phyloP scores from a whole-genome alignment of 2,797 vertebrate species.

The Mycteria americana region DNA sequence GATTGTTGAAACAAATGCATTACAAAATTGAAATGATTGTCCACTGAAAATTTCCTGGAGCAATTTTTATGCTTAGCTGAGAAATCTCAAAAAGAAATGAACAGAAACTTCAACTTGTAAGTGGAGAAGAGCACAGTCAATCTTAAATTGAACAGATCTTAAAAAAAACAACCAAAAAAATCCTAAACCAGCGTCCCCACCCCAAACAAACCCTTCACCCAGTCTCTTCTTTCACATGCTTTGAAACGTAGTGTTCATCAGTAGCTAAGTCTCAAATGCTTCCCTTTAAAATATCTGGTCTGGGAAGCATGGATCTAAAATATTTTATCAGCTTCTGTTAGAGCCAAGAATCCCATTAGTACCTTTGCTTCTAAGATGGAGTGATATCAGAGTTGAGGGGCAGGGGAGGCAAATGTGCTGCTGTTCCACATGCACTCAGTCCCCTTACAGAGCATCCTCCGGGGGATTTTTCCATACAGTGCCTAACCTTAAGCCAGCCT shows the following conservation, averaged over 20 bases:
- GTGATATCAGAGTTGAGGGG: not conserved
- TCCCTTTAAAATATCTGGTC: not conserved
- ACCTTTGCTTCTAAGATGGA: conserved; percentile 34
- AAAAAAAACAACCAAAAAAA: not conserved
- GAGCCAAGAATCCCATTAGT: conserved; percentile 19
- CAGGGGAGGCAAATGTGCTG: not conserved
- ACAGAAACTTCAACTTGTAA: not conserved
- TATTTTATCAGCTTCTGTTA: conserved; percentile 18
- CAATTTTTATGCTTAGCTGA: not conserved
- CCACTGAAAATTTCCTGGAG: not conserved
- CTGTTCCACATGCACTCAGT: conserved; percentile 2
- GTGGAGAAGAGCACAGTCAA: not conserved
- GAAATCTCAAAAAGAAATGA: not conserved
- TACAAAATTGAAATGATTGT: not conserved
- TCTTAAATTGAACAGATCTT: not conserved
- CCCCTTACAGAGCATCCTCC: conserved; percentile 20
- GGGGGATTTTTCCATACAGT: not conserved
- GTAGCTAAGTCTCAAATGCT: not conserved
- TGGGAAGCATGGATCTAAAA: not conserved
- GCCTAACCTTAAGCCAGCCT: conserved; percentile 49
- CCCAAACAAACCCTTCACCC: not conserved
- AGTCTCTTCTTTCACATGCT: not conserved
- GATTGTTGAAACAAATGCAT: not conserved
- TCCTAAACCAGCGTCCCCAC: not conserved
- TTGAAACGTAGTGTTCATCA: not conserved